Conservation (phyloP, 2,797 vertebrate species). For the Hyperoplus lanceolatus region DNA sequence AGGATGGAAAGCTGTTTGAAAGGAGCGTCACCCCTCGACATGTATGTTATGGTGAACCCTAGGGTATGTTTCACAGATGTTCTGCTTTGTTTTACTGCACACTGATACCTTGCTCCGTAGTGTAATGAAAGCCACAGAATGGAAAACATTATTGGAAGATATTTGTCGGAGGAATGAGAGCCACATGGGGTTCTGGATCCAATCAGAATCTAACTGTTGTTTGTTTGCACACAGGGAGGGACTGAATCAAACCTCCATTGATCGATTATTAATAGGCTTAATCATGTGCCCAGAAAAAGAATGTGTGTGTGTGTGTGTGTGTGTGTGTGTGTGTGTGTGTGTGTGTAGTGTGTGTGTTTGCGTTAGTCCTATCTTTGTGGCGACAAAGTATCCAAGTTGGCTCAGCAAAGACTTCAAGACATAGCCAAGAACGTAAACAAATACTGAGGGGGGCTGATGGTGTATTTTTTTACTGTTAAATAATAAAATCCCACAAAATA, state of each 20-base stretch:
- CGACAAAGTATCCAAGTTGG: constrained; percentile 29
- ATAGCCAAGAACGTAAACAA: constrained; percentile 61
- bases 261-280: constrained; percentile 56
- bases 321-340: background rate
- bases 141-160: constrained; percentile 74
- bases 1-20: background rate
- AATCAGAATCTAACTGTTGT: constrained; percentile 62
- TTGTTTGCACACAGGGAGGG: constrained; percentile 59
- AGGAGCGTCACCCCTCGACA: constrained; percentile 10
- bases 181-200: constrained; percentile 64
- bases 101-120: constrained; percentile 59
- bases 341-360: background rate
- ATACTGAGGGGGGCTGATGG: constrained; percentile 22
- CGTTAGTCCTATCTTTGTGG: constrained; percentile 1
- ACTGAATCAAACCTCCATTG: constrained; percentile 44
- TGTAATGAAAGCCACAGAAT: constrained; percentile 58
- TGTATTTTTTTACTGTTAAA: constrained; percentile 49
- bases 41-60: background rate
- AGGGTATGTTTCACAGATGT: constrained; percentile 57
- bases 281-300: constrained; percentile 29
- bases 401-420: constrained; percentile 17
- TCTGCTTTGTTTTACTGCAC: constrained; percentile 27
- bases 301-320: background rate
- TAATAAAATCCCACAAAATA: constrained; percentile 65
- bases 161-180: constrained; percentile 65